Evolutionary conservation across 2,888 invertebrate genomes (phyloP).

Genomic region (Cephus rjabovi): DNA sequence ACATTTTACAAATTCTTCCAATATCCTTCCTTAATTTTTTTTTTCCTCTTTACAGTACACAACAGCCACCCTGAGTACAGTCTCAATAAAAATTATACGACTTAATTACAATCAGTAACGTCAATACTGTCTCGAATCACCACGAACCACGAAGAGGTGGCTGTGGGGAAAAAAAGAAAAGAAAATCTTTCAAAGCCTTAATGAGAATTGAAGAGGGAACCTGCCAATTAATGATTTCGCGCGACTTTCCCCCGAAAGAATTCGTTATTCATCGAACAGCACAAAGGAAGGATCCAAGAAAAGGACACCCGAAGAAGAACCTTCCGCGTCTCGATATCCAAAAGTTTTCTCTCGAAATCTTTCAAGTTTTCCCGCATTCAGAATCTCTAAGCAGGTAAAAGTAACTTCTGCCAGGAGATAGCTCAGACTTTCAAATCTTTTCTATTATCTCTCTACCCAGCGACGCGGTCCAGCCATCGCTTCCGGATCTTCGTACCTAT

Average conservation of each 20-base stretch:
- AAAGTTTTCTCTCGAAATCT: neutral
- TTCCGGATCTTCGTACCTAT: neutral
- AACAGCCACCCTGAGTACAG: neutral
- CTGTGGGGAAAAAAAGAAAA: no score
- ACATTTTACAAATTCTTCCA: neutral
- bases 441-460: neutral
- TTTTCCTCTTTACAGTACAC: neutral
- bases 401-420: neutral
- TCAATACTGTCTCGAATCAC: neutral
- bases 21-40: neutral
- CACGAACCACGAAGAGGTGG: neutral
- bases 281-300: neutral
- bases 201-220: neutral
- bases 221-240: neutral
- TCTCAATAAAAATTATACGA: neutral
- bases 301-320: neutral
- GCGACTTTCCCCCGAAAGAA: neutral
- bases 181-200: neutral
- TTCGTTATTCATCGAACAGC: neutral
- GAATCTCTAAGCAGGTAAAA: neutral
- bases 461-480: neutral
- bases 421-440: neutral
- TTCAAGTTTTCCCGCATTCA: neutral
- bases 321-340: neutral
- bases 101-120: neutral